Evolutionary conservation across 2,797 vertebrate genomes (phyloP).

Genomic region (Phoxinus dragarum): DNA sequence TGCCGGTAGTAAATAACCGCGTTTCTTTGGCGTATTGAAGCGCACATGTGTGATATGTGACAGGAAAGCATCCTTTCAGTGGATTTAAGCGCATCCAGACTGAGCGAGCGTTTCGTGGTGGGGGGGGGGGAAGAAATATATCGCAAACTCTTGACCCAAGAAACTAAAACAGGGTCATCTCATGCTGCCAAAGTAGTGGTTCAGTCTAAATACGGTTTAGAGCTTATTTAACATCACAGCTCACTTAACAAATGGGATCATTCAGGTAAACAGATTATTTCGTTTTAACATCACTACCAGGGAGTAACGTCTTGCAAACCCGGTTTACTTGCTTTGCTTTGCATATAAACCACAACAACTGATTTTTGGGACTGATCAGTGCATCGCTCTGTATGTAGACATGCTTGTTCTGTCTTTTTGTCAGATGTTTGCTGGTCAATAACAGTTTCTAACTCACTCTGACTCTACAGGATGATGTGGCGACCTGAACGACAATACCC

Average conservation of each 20-base stretch:
- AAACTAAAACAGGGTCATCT: too few relatives aligned
- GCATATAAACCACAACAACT: not conserved
- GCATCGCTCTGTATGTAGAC: not conserved
- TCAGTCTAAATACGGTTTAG: not conserved
- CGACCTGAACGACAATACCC: conserved; percentile 86
- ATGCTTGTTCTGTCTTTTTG: not conserved
- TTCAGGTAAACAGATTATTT: not conserved
- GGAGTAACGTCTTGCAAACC: not conserved
- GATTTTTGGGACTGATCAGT: not conserved
- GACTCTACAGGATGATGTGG: conserved; percentile 80
- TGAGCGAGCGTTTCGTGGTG: too few relatives aligned
- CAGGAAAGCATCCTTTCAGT: too few relatives aligned
- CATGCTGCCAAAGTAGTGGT: not conserved
- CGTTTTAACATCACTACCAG: not conserved
- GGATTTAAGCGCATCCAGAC: too few relatives aligned
- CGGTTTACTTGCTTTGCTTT: not conserved
- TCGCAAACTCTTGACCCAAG: too few relatives aligned
- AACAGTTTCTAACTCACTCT: conserved; percentile 74
- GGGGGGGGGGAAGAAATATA: too few relatives aligned
- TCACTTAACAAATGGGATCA: not conserved
- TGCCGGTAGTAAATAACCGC: rapidly evolving
- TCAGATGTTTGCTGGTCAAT: not conserved
- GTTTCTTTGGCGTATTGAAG: too few relatives aligned
- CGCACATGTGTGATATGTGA: too few relatives aligned
- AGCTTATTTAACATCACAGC: not conserved